phyloP scores from a whole-genome alignment of 1,140 invertebrate species.

The Amyelois transitella region DNA sequence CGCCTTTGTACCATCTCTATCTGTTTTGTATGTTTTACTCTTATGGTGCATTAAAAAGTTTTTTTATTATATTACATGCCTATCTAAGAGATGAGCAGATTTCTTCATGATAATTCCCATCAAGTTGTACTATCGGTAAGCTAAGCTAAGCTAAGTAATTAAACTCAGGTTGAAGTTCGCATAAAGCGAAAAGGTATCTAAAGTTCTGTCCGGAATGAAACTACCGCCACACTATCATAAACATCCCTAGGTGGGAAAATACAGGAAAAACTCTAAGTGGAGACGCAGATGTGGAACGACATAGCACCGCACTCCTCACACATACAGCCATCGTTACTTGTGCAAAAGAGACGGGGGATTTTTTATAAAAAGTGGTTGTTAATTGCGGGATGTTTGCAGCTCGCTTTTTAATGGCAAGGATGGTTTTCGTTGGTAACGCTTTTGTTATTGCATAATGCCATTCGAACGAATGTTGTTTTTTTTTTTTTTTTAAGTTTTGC shows the following conservation, averaged over 20 bases:
- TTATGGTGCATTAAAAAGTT: too few species aligned
- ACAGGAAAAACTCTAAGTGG: conserved; percentile 33
- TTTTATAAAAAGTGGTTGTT: conserved; percentile 20
- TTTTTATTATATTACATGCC: too few species aligned
- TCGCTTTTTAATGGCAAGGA: background rate
- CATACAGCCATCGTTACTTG: background rate
- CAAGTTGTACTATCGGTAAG: too few species aligned
- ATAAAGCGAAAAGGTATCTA: too few species aligned
- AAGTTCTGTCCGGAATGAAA: conserved; percentile 4
- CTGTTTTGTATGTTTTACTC: too few species aligned
- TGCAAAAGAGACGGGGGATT: conserved; percentile 12
- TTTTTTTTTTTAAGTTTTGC: background rate
- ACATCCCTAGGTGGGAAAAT: conserved; percentile 25
- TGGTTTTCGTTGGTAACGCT: background rate
- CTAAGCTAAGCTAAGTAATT: too few species aligned
- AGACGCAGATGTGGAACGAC: conserved; percentile 24
- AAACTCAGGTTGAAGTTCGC: too few species aligned
- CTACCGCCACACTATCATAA: conserved; percentile 14
- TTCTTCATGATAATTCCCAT: too few species aligned
- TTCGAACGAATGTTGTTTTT: too few species aligned
- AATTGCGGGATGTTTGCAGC: conserved; percentile 25
- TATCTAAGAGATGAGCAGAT: too few species aligned
- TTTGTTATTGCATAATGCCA: background rate
- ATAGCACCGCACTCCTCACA: conserved; percentile 6
- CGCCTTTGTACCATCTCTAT: too few species aligned